phyloP scores from a whole-genome alignment of 2,113 vertebrate species.

The Glaucidium brasilianum region DNA sequence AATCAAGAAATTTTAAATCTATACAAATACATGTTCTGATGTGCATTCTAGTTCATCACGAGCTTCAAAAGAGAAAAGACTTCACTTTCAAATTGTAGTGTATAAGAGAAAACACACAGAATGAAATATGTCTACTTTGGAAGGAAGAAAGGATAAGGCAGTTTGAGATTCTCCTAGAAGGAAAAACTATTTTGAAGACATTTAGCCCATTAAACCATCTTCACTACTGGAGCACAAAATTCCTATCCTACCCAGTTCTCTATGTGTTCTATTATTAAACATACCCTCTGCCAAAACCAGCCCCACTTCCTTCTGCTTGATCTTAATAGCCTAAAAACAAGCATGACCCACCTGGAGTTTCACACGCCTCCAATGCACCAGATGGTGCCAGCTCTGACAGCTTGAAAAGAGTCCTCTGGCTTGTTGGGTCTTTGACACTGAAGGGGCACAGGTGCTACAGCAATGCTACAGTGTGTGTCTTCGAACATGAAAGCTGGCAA shows the following conservation, averaged over 20 bases:
- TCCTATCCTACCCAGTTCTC: not conserved
- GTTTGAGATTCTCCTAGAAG: not conserved
- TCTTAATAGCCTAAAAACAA: not conserved
- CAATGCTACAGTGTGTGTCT: accelerated
- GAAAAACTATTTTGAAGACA: not conserved
- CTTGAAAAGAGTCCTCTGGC: not conserved
- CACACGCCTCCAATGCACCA: not conserved
- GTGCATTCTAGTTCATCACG: not conserved
- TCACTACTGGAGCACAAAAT: not conserved
- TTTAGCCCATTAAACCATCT: not conserved
- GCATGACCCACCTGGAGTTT: not conserved
- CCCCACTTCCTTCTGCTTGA: not conserved
- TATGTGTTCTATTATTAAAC: not conserved
- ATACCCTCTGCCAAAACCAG: not conserved
- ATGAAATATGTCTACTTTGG: not conserved
- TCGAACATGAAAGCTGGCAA: not conserved
- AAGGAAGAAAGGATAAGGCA: not conserved
- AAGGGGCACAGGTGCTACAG: not conserved
- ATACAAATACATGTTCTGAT: not conserved
- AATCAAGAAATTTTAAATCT: not conserved
- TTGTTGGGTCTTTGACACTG: not conserved
- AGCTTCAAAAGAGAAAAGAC: not conserved
- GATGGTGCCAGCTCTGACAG: not conserved
- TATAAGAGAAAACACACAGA: not conserved
- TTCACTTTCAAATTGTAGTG: not conserved